These are phyloP conservation scores for Brachypalpus laphriformis DNA, from an alignment of 2,888 invertebrate species.

Conservation along the genomic window DNA sequence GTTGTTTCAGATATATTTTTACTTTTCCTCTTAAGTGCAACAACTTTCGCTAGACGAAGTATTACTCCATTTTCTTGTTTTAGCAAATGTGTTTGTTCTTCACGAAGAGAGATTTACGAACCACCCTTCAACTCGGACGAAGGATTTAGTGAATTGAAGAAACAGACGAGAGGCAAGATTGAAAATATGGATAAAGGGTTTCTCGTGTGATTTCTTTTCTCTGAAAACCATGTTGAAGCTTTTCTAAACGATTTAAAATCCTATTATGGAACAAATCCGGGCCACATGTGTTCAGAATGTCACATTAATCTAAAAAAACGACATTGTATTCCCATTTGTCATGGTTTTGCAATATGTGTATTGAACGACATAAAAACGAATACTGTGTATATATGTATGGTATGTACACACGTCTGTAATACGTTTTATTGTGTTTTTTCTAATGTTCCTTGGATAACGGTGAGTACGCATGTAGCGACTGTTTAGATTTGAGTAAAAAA, in stretches of 20 bases:
- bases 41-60: constrained; percentile 44
- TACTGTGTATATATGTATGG: not conserved
- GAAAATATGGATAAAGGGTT: constrained; percentile 65
- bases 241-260: constrained; percentile 71
- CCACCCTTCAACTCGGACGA: constrained; percentile 42
- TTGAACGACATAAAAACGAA: constrained; percentile 39
- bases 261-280: constrained; percentile 70
- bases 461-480: not conserved
- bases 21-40: constrained; percentile 54
- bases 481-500: no score
- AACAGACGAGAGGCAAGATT: constrained; percentile 58
- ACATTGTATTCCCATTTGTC: constrained; percentile 73
- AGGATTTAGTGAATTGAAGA: constrained; percentile 46
- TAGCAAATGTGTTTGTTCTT: constrained; percentile 20
- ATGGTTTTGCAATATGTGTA: constrained; percentile 69
- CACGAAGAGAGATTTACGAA: constrained; percentile 36
- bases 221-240: constrained; percentile 44
- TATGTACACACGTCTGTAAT: not conserved
- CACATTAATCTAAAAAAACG: constrained; percentile 73
- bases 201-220: constrained; percentile 59
- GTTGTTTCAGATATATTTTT: constrained; percentile 43
- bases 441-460: not conserved
- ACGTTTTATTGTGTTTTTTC: not conserved
- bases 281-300: constrained; percentile 72
- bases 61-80: constrained; percentile 53